A percentile compares a stretch with the other conserved stretches of the same genome.
Conservation (phyloP, 2,888 invertebrate species). For the Lasioglossum marginatum region DNA sequence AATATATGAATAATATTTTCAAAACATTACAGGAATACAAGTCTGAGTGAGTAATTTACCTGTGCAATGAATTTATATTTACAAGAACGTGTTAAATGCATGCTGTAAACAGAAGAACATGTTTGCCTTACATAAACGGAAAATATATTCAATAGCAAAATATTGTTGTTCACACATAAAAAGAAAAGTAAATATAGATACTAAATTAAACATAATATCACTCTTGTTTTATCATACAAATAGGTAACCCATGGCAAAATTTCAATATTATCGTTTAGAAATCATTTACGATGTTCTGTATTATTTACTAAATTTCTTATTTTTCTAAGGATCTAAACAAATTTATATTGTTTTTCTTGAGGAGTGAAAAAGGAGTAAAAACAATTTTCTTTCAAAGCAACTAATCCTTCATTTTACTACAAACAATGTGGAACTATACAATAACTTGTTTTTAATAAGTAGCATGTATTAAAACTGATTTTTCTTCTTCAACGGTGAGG, state of each 20-base stretch:
- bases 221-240: background rate
- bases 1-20: background rate
- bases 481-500: too few species aligned
- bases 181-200: background rate
- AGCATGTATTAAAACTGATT: too few species aligned
- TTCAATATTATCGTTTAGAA: background rate
- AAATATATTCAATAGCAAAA: background rate
- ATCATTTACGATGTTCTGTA: background rate
- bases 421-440: too few species aligned
- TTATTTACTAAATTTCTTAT: background rate
- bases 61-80: conserved; percentile 52
- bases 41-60: conserved; percentile 43
- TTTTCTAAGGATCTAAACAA: background rate
- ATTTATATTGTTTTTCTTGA: background rate
- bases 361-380: too few species aligned
- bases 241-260: background rate
- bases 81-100: conserved; percentile 53
- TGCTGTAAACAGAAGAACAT: conserved; percentile 58
- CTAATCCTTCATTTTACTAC: background rate
- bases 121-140: background rate
- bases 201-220: background rate
- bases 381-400: background rate
- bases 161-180: background rate
- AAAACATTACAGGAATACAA: conserved; percentile 13
- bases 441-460: too few species aligned